phyloP scores from a whole-genome alignment of 2,113 vertebrate species.

The Gnathonemus echidnorhynchus region DNA sequence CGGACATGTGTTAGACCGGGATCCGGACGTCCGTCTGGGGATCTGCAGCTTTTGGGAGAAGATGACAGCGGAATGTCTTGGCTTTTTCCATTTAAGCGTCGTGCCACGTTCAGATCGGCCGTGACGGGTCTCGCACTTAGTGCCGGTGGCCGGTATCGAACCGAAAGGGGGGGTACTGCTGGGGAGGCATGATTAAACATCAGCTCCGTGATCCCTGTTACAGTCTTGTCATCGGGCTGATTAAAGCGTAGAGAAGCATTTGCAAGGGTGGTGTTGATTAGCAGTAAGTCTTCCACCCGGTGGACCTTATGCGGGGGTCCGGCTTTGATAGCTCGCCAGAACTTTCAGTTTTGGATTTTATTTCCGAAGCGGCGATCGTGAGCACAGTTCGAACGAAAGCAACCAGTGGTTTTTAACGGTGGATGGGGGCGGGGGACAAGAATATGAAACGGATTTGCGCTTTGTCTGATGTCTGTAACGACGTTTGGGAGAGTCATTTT shows the following conservation, averaged over 20 bases:
- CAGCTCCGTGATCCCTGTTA: neutral
- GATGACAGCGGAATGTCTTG: neutral
- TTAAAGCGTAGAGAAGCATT: neutral
- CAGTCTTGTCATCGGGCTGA: neutral
- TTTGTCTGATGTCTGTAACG: neutral
- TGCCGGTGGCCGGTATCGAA: neutral
- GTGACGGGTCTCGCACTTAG: neutral
- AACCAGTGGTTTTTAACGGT: neutral
- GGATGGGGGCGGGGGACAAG: neutral
- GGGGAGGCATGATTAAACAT: neutral
- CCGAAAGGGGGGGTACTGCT: neutral
- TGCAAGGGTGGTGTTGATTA: no score
- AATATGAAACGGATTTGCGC: slow-evolving; percentile 14
- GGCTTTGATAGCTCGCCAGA: neutral
- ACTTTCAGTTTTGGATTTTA: neutral
- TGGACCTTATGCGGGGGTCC: neutral
- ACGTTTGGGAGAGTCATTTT: neutral
- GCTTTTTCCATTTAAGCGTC: neutral
- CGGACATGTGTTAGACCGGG: slow-evolving; percentile 19
- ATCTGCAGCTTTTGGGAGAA: neutral
- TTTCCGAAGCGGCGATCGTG: neutral
- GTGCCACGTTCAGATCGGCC: neutral
- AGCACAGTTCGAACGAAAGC: neutral
- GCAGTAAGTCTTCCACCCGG: neutral
- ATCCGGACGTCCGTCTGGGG: neutral